phyloP scores from a whole-genome alignment of 2,888 invertebrate species.

The Alloplasta piceator region DNA sequence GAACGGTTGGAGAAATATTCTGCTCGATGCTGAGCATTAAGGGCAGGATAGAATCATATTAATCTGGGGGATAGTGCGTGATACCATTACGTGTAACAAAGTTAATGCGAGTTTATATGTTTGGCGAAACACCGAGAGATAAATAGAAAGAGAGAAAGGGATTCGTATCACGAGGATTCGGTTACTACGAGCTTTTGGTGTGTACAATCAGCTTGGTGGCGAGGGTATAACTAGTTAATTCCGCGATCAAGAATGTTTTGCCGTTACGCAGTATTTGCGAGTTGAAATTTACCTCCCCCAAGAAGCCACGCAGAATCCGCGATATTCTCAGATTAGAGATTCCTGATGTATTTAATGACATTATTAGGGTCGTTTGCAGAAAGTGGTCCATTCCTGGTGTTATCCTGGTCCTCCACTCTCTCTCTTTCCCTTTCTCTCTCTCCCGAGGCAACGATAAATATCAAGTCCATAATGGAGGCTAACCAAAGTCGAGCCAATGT shows the following conservation, averaged over 20 bases:
- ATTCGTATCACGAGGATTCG: background rate
- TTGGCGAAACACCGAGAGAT: conserved; percentile 1
- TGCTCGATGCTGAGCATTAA: too few species aligned
- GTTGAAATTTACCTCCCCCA: background rate
- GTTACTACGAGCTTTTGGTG: background rate
- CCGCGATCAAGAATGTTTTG: background rate
- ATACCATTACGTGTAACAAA: conserved; percentile 39
- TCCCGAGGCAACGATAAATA: conserved; percentile 80
- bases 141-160: background rate
- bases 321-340: conserved; percentile 77
- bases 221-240: background rate
- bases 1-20: too few species aligned
- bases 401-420: conserved; percentile 25
- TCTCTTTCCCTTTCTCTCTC: conserved; percentile 68
- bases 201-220: background rate
- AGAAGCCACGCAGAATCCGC: background rate
- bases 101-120: conserved; percentile 45
- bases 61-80: conserved; percentile 47
- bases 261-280: background rate
- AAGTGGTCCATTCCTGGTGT: conserved; percentile 76
- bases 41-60: background rate
- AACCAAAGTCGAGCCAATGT: conserved; percentile 70
- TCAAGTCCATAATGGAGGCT: conserved; percentile 77
- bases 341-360: conserved; percentile 80
- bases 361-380: conserved; percentile 79